phyloP scores from a whole-genome alignment of 2,113 vertebrate genomes.

The Lophius piscatorius region DNA sequence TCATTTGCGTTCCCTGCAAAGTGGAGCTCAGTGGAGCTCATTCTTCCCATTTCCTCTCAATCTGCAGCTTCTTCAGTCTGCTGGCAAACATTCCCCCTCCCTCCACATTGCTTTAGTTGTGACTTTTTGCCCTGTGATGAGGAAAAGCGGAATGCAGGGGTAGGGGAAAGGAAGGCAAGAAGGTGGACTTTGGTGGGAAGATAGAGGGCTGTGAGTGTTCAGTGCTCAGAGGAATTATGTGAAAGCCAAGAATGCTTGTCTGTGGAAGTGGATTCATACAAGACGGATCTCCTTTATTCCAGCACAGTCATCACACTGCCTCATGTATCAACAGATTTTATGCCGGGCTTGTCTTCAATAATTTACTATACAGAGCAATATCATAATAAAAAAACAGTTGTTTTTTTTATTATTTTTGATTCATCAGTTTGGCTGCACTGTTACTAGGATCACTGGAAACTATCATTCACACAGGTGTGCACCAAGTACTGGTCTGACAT shows the following conservation, averaged over 20 bases:
- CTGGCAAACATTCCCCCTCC: conserved; percentile 32
- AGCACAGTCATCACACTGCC: conserved; percentile 57
- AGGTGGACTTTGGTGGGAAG: conserved; percentile 45
- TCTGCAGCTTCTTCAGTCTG: conserved; percentile 37
- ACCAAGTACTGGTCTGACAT: no score
- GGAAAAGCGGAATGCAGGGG: conserved; percentile 49
- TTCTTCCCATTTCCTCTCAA: conserved; percentile 37
- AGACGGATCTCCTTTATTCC: conserved; percentile 71
- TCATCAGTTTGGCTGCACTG: no score
- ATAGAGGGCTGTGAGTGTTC: conserved; percentile 37
- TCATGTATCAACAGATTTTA: no score
- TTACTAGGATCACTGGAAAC: no score
- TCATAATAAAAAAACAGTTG: no score
- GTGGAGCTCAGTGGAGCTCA: conserved; percentile 32
- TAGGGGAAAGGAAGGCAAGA: conserved; percentile 31
- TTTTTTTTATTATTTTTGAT: no score
- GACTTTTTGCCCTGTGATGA: conserved; percentile 55
- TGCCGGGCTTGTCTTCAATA: no score
- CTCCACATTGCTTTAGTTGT: conserved; percentile 34
- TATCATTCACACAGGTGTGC: no score
- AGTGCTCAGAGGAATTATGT: conserved; percentile 63
- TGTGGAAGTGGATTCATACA: conserved; percentile 55
- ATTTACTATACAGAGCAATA: no score
- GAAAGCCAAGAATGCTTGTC: conserved; percentile 63
- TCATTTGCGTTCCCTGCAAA: conserved; percentile 23